phyloP scores from a whole-genome alignment of 1,140 invertebrate genomes.

The Gonioctena quinquepunctata region DNA sequence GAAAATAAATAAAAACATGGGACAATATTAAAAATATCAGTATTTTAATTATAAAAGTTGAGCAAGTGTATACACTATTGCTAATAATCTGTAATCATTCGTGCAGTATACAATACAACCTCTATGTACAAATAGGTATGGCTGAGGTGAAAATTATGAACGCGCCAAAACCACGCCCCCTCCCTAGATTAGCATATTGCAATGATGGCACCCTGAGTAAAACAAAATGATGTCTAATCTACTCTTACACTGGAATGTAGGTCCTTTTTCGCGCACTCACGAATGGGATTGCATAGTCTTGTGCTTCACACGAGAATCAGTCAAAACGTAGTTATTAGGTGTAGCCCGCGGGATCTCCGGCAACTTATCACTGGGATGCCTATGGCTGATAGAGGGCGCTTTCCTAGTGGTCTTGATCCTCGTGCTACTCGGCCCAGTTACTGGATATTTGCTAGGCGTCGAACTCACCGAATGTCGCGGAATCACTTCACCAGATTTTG shows the following conservation, averaged over 20 bases:
- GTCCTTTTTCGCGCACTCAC: constrained; percentile 21
- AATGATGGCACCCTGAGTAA: constrained; percentile 55
- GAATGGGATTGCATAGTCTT: constrained; percentile 52
- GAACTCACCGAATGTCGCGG: constrained; percentile 40
- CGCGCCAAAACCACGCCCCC: constrained; percentile 15
- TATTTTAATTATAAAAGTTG: constrained; percentile 46
- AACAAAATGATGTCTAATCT: constrained; percentile 31
- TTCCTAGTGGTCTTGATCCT: constrained; percentile 64
- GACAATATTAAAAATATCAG: constrained; percentile 42
- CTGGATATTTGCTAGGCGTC: constrained; percentile 62
- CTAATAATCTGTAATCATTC: constrained; percentile 34
- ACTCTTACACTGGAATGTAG: constrained; percentile 32
- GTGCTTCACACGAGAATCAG: constrained; percentile 49
- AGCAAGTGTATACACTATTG: constrained; percentile 51
- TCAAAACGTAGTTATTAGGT: constrained; percentile 55
- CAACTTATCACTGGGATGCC: constrained; percentile 64
- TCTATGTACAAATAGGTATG: constrained; percentile 44
- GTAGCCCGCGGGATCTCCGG: constrained; percentile 55
- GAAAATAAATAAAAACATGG: constrained; percentile 45
- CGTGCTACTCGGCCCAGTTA: constrained; percentile 64
- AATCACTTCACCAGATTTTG: constrained; percentile 59
- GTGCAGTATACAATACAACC: constrained; percentile 42
- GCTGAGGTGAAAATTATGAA: background rate
- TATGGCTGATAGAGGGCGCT: constrained; percentile 60
- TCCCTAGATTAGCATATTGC: constrained; percentile 35